Evolutionary conservation across 1,140 invertebrate genomes (phyloP).

Genomic region (Plutomurus gul): DNA sequence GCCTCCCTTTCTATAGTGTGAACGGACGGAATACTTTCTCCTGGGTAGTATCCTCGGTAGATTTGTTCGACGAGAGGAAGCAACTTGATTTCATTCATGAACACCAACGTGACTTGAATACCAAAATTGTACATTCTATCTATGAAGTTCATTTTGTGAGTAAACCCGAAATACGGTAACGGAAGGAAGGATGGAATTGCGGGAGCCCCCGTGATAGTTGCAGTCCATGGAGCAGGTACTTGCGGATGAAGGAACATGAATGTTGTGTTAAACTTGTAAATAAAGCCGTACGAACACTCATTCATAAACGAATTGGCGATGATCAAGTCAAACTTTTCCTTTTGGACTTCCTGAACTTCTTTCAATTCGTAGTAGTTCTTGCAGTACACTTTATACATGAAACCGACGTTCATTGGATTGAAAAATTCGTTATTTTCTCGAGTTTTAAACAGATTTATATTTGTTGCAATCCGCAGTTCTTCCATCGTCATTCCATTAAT

Average conservation of each 20-base stretch:
- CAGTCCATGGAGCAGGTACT: constrained; percentile 28
- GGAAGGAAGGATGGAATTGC: constrained; percentile 11
- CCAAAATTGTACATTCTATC: constrained; percentile 30
- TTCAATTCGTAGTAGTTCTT: constrained; percentile 5
- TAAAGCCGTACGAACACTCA: constrained; percentile 59
- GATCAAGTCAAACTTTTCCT: constrained; percentile 60
- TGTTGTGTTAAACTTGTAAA: constrained; percentile 59
- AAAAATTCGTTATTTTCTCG: not conserved
- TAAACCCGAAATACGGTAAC: not conserved
- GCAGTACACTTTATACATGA: not conserved
- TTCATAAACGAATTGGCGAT: constrained; percentile 59
- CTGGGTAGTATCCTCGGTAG: not conserved
- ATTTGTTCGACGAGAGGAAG: not conserved
- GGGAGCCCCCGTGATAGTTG: constrained; percentile 10
- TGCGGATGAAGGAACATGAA: constrained; percentile 57
- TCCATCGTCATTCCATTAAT: constrained; percentile 17
- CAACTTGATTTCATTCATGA: not conserved
- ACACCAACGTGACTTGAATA: not conserved
- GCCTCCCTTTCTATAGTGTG: constrained; percentile 38
- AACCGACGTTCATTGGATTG: not conserved
- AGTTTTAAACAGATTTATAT: not conserved
- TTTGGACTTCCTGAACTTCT: constrained; percentile 14
- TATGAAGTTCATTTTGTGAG: constrained; percentile 21
- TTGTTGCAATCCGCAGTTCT: not conserved
- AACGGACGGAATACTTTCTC: not conserved